Conservation (phyloP, 1,140 invertebrate species). For the Venturia canescens region DNA sequence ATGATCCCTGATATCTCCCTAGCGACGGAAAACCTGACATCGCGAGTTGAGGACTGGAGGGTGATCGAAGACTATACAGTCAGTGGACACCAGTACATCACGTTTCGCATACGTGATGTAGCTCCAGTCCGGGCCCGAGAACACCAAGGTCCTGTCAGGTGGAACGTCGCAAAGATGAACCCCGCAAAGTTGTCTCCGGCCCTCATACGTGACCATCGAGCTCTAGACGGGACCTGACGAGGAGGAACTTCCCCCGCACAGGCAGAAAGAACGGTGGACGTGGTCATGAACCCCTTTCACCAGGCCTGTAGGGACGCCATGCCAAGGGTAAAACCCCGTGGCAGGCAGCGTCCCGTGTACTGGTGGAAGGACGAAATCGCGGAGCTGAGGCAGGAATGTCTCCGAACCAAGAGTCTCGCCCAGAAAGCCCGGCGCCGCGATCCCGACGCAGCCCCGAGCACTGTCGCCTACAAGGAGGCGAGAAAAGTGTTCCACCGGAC, state of each 20-base stretch:
- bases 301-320: too few relatives aligned
- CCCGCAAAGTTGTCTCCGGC: not conserved
- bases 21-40: constrained; percentile 34
- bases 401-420: constrained; percentile 39
- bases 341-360: constrained; percentile 49
- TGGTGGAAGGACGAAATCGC: constrained; percentile 66
- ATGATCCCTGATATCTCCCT: constrained; percentile 40
- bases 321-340: not conserved
- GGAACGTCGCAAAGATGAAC: not conserved
- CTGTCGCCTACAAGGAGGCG: constrained; percentile 39
- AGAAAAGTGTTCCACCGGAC: constrained; percentile 46
- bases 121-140: too few relatives aligned
- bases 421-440: not conserved
- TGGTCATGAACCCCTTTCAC: not conserved
- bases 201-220: too few relatives aligned
- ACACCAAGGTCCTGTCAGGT: not conserved
- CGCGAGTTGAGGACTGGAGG: constrained; percentile 21
- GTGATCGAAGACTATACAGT: constrained; percentile 57
- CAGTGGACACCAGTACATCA: constrained; percentile 64
- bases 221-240: too few relatives aligned
- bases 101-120: not conserved
- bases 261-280: not conserved
- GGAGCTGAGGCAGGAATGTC: constrained; percentile 54
- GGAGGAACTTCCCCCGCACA: too few relatives aligned
- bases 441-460: too few relatives aligned